Conservation (phyloP, 2,888 invertebrate genomes). For the Meandrusa payeni region DNA sequence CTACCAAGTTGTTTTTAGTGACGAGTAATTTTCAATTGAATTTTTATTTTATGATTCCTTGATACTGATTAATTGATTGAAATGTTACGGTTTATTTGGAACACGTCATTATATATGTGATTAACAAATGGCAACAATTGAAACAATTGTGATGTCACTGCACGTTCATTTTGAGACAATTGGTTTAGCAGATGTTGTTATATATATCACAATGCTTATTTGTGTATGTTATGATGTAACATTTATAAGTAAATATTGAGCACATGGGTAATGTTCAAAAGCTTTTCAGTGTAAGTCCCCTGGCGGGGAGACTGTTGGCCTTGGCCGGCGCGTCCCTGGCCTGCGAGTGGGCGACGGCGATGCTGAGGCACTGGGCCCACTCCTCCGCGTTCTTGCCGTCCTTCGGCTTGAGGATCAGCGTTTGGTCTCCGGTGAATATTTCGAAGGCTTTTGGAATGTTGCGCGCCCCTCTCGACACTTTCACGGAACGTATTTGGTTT, state of each 20-base stretch:
- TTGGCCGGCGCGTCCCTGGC: conserved; percentile 80
- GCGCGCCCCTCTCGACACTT: conserved; percentile 93
- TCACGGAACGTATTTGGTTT: conserved; percentile 96
- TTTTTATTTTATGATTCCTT: no score
- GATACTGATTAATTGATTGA: no score
- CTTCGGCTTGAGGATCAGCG: conserved; percentile 95
- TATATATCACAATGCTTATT: no score
- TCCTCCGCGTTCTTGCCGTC: conserved; percentile 97
- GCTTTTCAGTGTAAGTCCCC: conserved; percentile 73
- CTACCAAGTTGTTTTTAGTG: no score
- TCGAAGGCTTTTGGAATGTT: conserved; percentile 98
- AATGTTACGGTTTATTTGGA: no score
- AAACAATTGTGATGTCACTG: no score
- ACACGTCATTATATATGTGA: no score
- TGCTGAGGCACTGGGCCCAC: conserved; percentile 97
- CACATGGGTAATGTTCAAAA: conserved; percentile 39
- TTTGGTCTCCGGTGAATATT: conserved; percentile 96
- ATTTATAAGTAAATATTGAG: conserved; percentile 9
- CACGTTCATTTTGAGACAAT: no score
- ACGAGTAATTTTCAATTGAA: no score
- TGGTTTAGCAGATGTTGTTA: no score
- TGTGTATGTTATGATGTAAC: no score
- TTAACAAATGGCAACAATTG: no score
- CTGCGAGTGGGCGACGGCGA: conserved; percentile 94
- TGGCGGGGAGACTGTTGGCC: conserved; percentile 72